phyloP scores from a whole-genome alignment of 2,888 invertebrate genomes.

The Dusona sp. region DNA sequence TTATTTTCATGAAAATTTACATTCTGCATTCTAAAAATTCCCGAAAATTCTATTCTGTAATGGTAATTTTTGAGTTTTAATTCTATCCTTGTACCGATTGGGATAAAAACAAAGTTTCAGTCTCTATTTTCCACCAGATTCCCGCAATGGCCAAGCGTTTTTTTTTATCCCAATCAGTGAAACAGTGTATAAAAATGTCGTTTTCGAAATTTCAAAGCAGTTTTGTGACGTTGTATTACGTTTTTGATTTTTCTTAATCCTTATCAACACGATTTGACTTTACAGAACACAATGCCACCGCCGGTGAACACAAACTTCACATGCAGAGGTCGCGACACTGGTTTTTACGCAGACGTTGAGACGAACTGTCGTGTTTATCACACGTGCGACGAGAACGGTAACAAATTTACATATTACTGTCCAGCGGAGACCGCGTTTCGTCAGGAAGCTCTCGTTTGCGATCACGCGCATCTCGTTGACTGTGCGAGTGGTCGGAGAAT shows the following conservation, averaged over 20 bases:
- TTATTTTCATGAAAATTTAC: too few relatives aligned
- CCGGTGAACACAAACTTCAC: conserved; percentile 76
- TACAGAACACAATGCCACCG: conserved; percentile 77
- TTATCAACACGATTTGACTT: neutral
- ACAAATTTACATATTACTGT: conserved; percentile 81
- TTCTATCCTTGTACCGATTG: too few relatives aligned
- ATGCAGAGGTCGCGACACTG: conserved; percentile 76
- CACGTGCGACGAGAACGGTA: conserved; percentile 81
- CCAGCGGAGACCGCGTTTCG: conserved; percentile 81
- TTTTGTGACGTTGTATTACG: neutral
- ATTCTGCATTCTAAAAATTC: too few relatives aligned
- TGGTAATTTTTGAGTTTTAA: too few relatives aligned
- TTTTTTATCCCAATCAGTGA: too few relatives aligned
- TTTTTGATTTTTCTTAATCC: neutral
- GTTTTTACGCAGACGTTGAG: conserved; percentile 80
- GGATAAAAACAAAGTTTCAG: too few relatives aligned
- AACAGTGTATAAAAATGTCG: too few relatives aligned
- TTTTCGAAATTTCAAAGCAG: neutral
- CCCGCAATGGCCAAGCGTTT: too few relatives aligned
- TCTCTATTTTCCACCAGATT: too few relatives aligned
- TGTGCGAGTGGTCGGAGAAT: conserved; percentile 70
- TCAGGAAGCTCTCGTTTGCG: conserved; percentile 81
- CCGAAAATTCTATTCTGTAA: too few relatives aligned
- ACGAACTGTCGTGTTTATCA: conserved; percentile 80
- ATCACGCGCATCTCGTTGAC: conserved; percentile 81